A percentile compares a stretch with the other conserved stretches of the same genome.
Evolutionary conservation across 1,140 invertebrate species (phyloP).

Genomic region (Campoletis sonorensis): DNA sequence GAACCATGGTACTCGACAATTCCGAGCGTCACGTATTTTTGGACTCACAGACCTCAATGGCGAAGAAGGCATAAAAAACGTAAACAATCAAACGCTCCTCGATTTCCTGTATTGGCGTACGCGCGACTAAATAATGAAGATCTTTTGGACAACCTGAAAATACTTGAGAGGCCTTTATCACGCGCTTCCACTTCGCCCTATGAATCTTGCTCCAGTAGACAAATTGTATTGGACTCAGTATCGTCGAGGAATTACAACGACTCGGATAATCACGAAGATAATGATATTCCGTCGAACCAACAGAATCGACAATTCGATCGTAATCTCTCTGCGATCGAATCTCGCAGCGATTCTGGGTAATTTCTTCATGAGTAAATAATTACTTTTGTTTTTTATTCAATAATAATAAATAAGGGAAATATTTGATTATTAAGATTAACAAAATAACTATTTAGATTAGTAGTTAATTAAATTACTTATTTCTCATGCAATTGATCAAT

Average conservation of each 20-base stretch:
- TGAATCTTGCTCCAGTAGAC: conserved; percentile 26
- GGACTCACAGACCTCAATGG: conserved; percentile 40
- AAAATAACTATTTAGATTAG: too few species aligned
- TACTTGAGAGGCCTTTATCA: conserved; percentile 14
- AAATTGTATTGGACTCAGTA: neutral
- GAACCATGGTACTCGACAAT: neutral
- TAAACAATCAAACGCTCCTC: conserved; percentile 12
- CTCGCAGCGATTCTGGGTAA: conserved; percentile 40
- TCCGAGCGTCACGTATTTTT: conserved; percentile 41
- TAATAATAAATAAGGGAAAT: neutral
- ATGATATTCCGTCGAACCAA: too few species aligned
- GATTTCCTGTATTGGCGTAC: conserved; percentile 10
- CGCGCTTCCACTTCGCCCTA: conserved; percentile 35
- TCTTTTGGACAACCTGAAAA: conserved; percentile 35
- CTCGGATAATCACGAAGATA: neutral
- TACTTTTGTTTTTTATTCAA: neutral
- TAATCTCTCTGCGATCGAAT: neutral
- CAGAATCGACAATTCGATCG: neutral
- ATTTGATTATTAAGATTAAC: too few species aligned
- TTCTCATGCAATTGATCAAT: too few species aligned
- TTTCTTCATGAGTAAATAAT: neutral
- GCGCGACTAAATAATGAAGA: conserved; percentile 11
- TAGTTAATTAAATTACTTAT: too few species aligned
- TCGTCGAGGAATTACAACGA: neutral
- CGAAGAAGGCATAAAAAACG: conserved; percentile 41